phyloP scores from a whole-genome alignment of 2,113 vertebrate genomes.

The Percopsis transmontana region DNA sequence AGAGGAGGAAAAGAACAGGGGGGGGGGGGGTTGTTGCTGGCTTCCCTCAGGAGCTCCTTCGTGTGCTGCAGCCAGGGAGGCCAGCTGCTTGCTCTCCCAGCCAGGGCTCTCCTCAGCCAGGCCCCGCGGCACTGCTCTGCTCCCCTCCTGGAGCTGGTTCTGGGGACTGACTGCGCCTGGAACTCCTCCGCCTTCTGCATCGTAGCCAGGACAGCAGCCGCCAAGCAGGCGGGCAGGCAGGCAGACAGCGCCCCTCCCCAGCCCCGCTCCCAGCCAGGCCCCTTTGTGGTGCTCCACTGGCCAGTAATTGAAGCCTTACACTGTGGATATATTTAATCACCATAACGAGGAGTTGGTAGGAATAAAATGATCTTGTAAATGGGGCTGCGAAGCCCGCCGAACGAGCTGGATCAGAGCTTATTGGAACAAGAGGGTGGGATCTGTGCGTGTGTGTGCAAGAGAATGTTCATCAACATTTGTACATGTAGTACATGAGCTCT shows the following conservation, averaged over 20 bases:
- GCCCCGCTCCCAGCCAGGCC: slow-evolving; percentile 57
- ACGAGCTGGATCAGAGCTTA: slow-evolving; percentile 61
- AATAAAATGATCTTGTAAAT: slow-evolving; percentile 81
- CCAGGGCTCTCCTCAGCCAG: slow-evolving; percentile 64
- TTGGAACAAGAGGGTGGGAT: slow-evolving; percentile 38
- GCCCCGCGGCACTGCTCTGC: slow-evolving; percentile 63
- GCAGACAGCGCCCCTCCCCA: slow-evolving; percentile 42
- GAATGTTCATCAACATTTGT: slow-evolving; percentile 3
- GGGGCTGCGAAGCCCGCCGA: slow-evolving; percentile 59
- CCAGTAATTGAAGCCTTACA: slow-evolving; percentile 80
- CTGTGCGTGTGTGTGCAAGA: not conserved
- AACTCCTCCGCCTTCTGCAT: slow-evolving; percentile 53
- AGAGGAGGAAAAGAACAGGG: not conserved
- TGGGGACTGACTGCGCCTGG: slow-evolving; percentile 59
- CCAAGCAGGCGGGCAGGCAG: slow-evolving; percentile 40
- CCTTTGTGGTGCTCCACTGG: slow-evolving; percentile 70
- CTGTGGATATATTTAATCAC: slow-evolving; percentile 82
- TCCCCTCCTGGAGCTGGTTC: slow-evolving; percentile 52
- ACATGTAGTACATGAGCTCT: not conserved
- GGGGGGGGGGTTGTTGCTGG: slow-evolving; percentile 32
- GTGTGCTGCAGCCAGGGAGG: slow-evolving; percentile 58
- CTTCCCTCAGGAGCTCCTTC: slow-evolving; percentile 52
- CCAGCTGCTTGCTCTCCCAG: slow-evolving; percentile 63
- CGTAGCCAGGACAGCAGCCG: slow-evolving; percentile 66
- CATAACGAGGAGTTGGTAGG: slow-evolving; percentile 75